Evolutionary conservation across 2,888 invertebrate species (phyloP).

Genomic region (Polydrusus cervinus): DNA sequence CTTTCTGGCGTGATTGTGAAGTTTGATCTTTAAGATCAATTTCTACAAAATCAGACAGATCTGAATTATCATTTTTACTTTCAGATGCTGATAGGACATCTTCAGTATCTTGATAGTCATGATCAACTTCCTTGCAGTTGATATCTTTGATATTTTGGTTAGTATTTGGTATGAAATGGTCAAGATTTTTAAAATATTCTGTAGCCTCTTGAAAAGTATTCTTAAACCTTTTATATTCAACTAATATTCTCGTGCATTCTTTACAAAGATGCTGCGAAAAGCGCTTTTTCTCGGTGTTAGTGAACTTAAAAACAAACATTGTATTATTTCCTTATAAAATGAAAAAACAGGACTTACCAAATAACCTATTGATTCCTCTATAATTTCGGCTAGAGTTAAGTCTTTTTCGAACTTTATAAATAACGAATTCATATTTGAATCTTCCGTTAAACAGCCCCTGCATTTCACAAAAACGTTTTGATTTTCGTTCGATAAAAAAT

Average conservation of each 20-base stretch:
- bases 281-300: neutral
- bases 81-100: too few species aligned
- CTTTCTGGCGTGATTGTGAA: neutral
- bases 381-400: slow-evolving; percentile 14
- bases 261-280: slow-evolving; percentile 24
- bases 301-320: slow-evolving; percentile 1
- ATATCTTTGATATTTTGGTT: neutral
- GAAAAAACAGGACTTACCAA: slow-evolving; percentile 5
- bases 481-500: too few species aligned
- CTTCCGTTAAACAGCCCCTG: slow-evolving; percentile 19
- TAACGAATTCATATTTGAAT: slow-evolving; percentile 24
- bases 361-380: slow-evolving; percentile 23
- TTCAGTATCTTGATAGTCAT: neutral
- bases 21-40: neutral
- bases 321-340: too few species aligned
- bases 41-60: neutral
- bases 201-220: slow-evolving; percentile 15
- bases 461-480: slow-evolving; percentile 1
- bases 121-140: neutral
- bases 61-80: neutral
- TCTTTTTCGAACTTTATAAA: slow-evolving; percentile 5
- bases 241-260: slow-evolving; percentile 10
- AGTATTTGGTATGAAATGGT: neutral
- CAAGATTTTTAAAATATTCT: slow-evolving; percentile 18
- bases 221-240: slow-evolving; percentile 14